These are phyloP conservation scores for Drosophila monieri DNA, from an alignment of 2,888 invertebrate species.

Conservation along the genomic window DNA sequence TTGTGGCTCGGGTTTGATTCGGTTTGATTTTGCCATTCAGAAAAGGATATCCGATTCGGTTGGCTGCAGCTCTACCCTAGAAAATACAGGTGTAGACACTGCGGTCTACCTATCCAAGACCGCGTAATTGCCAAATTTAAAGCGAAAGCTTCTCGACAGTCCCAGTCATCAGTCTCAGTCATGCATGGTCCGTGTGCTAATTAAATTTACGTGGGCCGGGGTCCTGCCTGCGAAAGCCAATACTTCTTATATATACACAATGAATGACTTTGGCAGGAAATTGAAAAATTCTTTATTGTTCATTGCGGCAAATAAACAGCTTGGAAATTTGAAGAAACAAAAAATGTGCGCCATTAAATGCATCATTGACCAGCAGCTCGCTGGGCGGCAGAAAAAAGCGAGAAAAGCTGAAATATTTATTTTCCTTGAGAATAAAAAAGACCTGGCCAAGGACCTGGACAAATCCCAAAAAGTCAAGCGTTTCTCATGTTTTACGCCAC, in stretches of 20 bases:
- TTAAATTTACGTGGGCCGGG: constrained; percentile 49
- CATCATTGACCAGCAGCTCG: constrained; percentile 64
- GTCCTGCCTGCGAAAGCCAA: constrained; percentile 6
- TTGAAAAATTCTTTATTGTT: constrained; percentile 48
- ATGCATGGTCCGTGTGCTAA: constrained; percentile 46
- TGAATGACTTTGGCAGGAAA: constrained; percentile 29
- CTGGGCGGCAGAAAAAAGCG: constrained; percentile 32
- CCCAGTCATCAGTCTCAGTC: constrained; percentile 30
- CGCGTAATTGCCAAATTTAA: constrained; percentile 59
- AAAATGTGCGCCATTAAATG: constrained; percentile 64
- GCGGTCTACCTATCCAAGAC: constrained; percentile 6
- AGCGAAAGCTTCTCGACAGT: constrained; percentile 9
- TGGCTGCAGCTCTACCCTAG: constrained; percentile 21
- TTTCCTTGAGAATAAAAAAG: constrained; percentile 15
- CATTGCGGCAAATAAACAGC: constrained; percentile 34
- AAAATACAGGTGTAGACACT: constrained; percentile 2
- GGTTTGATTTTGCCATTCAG: constrained; percentile 59
- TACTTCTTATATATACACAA: constrained; percentile 6
- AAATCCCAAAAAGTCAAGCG: constrained; percentile 32
- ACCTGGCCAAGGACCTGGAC: constrained; percentile 15
- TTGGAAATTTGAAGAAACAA: constrained; percentile 8
- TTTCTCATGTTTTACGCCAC: constrained; percentile 63
- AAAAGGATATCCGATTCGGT: constrained; percentile 68
- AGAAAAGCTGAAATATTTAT: constrained; percentile 47
- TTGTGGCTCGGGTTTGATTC: constrained; percentile 48